These are phyloP conservation scores for Epizoanthus rinbou DNA, from an alignment of 92 coral and sea anemone genomes.

Conservation along the genomic window DNA sequence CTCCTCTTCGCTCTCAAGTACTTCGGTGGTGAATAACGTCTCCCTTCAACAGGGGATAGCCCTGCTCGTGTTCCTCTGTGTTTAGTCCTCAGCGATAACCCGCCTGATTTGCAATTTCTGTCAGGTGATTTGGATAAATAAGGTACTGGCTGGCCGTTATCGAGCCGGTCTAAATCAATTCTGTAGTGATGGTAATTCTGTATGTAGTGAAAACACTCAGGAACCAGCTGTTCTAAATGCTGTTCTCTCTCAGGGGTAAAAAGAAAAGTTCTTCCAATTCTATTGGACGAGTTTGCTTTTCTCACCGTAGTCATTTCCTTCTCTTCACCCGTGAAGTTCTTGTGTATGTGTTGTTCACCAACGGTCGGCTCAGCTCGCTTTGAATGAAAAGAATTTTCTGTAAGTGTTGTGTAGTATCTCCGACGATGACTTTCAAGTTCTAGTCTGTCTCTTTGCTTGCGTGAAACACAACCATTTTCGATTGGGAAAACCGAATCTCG, in stretches of 20 bases:
- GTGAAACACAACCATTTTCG: constrained; percentile 60
- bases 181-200: constrained; percentile 83
- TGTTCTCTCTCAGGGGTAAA: constrained; percentile 36
- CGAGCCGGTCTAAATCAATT: constrained; percentile 62
- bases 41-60: not conserved
- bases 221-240: constrained; percentile 51
- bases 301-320: not conserved
- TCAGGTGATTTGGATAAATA: constrained; percentile 53
- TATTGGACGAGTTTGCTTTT: not conserved
- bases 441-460: constrained; percentile 62
- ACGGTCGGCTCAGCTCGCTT: constrained; percentile 66
- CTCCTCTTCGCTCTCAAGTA: constrained; percentile 10
- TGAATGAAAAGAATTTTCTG: constrained; percentile 58
- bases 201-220: constrained; percentile 67
- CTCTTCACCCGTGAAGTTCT: not conserved
- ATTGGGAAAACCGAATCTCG: constrained; percentile 47
- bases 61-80: constrained; percentile 8
- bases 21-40: constrained; percentile 1
- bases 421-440: constrained; percentile 65
- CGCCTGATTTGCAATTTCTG: not conserved
- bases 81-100: not conserved
- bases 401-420: constrained; percentile 55
- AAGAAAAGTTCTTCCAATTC: constrained; percentile 2
- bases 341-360: constrained; percentile 70
- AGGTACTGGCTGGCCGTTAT: constrained; percentile 56